Base-by-base conservation (phyloP, 2,888 invertebrate species). In the Cheilosia vernalis region DNA sequence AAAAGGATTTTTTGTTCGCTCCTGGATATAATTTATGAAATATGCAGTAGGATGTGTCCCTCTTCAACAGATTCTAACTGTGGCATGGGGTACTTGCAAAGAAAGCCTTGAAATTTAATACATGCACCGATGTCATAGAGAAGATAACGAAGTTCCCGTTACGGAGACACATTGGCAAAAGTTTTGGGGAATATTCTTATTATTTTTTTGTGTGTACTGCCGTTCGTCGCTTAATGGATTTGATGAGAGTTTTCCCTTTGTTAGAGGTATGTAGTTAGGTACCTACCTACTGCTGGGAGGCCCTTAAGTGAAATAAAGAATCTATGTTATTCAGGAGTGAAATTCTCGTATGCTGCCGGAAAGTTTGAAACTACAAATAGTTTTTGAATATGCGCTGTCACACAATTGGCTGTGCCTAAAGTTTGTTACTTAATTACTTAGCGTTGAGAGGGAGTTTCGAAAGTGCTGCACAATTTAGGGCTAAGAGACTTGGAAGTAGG, bases 41-140 rank as follows among this genome's bases (percentile, higher is more conserved):
- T 81, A 81, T 81, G 76, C 76, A 76, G 61, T 55, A 77, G 61
- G 72, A 67, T 77, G 64, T 55, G 66, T 58, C 61, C 55, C 72
- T 72, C 21, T 55, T 47, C 66, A 64, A 33, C n/a, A 51, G 37
- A 49, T 40, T 55, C 67, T 66, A 69, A 73, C 66, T 80, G 66
- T 76, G 76, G 51, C 49, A 56, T 76, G 76, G 58, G 76, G 33
- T 15, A 33, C 1, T 27, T 17, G 49, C 24, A 24, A 0, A 17
- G 55, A 64, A 64, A 81, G 85, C 85, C 85, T 81, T 85, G 85
- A 81, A 85, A 85, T 72, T 64, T 55, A 70, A 80, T 76, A 44
- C 76, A 76, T 80, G 70, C 76, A 80, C 55, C 60, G 74, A 64
- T 58, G 63, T 72, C 72, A 53, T 30, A 13, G n/a, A 64, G 33